Conservation (phyloP, 2,888 invertebrate species). For the Drosophila infuscata region DNA sequence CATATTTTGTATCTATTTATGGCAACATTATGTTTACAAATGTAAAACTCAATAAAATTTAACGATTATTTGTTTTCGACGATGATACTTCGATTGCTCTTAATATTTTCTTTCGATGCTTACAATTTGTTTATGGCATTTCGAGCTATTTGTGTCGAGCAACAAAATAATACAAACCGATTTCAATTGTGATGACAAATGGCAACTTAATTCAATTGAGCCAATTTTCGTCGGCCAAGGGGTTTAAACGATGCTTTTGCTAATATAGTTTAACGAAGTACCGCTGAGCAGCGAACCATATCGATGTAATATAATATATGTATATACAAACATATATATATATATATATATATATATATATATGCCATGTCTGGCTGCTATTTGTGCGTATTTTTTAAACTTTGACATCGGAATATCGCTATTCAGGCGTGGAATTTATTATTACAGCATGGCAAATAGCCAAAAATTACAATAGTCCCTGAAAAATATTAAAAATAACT, state of each 20-base stretch:
- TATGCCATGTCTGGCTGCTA: slow-evolving; percentile 32
- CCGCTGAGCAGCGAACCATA: slow-evolving; percentile 25
- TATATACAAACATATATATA: slow-evolving; percentile 27
- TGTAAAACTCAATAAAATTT: slow-evolving; percentile 59
- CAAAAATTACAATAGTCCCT: slow-evolving; percentile 46
- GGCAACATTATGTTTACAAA: slow-evolving; percentile 48
- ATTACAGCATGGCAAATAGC: slow-evolving; percentile 48
- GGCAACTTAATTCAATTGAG: slow-evolving; percentile 69
- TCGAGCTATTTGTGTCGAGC: slow-evolving; percentile 31
- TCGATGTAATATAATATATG: slow-evolving; percentile 35
- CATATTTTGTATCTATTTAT: slow-evolving; percentile 26
- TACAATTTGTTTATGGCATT: slow-evolving; percentile 62
- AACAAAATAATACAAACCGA: slow-evolving; percentile 18
- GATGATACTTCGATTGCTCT: slow-evolving; percentile 60
- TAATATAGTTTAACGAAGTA: slow-evolving; percentile 5
- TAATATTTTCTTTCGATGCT: slow-evolving; percentile 49
- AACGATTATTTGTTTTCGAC: slow-evolving; percentile 69
- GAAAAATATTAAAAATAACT: slow-evolving; percentile 26
- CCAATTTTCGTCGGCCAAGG: slow-evolving; percentile 32
- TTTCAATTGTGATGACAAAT: slow-evolving; percentile 54
- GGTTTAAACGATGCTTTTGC: slow-evolving; percentile 39
- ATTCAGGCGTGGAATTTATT: slow-evolving; percentile 60
- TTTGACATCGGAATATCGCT: slow-evolving; percentile 38
- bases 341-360: slow-evolving; percentile 14
- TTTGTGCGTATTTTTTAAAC: slow-evolving; percentile 1